Conservation (phyloP, 2,113 vertebrate genomes). For the Silurus asotus region DNA sequence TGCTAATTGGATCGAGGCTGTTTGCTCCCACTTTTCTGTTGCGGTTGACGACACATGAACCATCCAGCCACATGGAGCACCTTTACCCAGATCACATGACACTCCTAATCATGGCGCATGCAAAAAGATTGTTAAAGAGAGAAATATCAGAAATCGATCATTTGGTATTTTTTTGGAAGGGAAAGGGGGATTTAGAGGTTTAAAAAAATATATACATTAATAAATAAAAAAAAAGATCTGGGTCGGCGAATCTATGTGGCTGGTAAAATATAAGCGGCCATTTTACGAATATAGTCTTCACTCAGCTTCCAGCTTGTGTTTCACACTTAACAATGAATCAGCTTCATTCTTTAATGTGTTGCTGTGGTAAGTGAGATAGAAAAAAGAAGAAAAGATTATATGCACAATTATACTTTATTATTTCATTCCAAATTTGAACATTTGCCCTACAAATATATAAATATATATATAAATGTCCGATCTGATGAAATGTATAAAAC, state of each 20-base stretch:
- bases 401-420: not conserved
- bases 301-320: not conserved
- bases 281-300: conserved; percentile 79
- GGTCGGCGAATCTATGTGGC: conserved; percentile 89
- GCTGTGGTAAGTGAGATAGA: not conserved
- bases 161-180: conserved; percentile 67
- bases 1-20: conserved; percentile 98
- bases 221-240: conserved; percentile 68
- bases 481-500: not conserved
- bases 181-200: conserved; percentile 31
- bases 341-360: not conserved
- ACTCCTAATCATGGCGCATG: not conserved
- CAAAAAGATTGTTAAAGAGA: not conserved
- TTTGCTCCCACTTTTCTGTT: conserved; percentile 99
- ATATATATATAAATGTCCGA: not conserved
- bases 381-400: not conserved
- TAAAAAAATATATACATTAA: conserved; percentile 22
- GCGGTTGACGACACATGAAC: conserved; percentile 99
- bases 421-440: not conserved
- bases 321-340: not conserved
- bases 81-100: conserved; percentile 74
- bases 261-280: conserved; percentile 96
- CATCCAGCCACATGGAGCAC: conserved; percentile 94
- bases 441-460: not conserved
- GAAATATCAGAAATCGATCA: conserved; percentile 51